Evolutionary conservation across 2,113 vertebrate species (phyloP), one percentile per base, ranked within the genome.

Genomic region (Colaptes auratus): DNA sequence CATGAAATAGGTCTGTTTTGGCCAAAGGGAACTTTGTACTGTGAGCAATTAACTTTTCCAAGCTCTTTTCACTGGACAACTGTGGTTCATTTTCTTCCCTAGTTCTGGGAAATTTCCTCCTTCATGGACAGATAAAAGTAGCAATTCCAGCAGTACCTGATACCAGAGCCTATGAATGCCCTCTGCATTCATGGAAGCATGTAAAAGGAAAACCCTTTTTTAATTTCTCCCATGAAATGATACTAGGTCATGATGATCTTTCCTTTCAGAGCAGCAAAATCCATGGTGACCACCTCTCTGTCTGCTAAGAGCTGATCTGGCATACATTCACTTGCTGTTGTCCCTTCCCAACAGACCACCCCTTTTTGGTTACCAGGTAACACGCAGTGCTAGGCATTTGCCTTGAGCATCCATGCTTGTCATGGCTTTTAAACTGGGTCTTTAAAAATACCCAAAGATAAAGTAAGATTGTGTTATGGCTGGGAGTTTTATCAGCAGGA

Each of bases 331-430:
- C 65, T 94, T 94, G 75, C 48, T 94, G 70, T 92, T 96, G 77
- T 92, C 94, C 91, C 75, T 95, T 96, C 90, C 80, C 91, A 92
- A 81, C 79, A 91, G 20, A 88, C 82, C 90, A 95, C 73, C 90
- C 80, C 59, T 78, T 95, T 76, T 95, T 93, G 89, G 96, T 96
- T 96, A 96, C 96, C 93, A 93, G 85, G 94, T 95, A 96, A 96
- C 96, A 92, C 17, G 0, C 35, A 90, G 52, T 82, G 92, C 94
- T 88, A 94, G 80, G 95, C 94, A 88, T 91, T 96, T 95, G 92
- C 89, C 91, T 93, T 93, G 95, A 81, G 87, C 87, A 94, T 82
- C 7, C 5, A 76, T 94, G 89, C 79, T 90, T 94, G 90, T 75
- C 92, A 88, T 89, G 83, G 73, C 95, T 95, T 95, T 93, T 82